A percentile compares a stretch with the other conserved stretches of the same genome.
Conservation (phyloP, 2,888 invertebrate species). For the Bembecia ichneumoniformis region DNA sequence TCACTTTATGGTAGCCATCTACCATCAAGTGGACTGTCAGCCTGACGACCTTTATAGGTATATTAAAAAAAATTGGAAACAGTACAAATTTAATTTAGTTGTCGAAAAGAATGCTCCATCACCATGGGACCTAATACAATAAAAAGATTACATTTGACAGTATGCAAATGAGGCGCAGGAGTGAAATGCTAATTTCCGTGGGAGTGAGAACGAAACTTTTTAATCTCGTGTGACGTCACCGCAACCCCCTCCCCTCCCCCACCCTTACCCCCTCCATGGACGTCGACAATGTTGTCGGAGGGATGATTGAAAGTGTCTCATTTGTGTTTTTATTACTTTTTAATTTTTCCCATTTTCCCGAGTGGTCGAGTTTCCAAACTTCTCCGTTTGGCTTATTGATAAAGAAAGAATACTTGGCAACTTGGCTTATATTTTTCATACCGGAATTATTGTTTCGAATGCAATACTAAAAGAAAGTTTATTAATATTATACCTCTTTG, state of each 20-base stretch:
- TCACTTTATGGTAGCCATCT: too few species aligned
- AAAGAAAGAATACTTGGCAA: too few species aligned
- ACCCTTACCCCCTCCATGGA: slow-evolving; percentile 17
- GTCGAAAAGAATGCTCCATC: neutral
- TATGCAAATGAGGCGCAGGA: slow-evolving; percentile 58
- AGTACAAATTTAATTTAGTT: neutral
- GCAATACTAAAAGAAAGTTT: too few species aligned
- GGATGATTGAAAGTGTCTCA: slow-evolving; percentile 69
- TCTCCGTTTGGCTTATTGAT: neutral
- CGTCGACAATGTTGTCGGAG: slow-evolving; percentile 41
- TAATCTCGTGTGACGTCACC: slow-evolving; percentile 69
- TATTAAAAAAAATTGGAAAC: too few species aligned
- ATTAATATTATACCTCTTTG: too few species aligned
- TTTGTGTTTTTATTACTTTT: slow-evolving; percentile 72
- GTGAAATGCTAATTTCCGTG: slow-evolving; percentile 70
- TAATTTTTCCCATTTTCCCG: slow-evolving; percentile 63
- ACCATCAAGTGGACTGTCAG: too few species aligned
- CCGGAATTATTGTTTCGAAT: too few species aligned
- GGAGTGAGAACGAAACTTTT: slow-evolving; percentile 67
- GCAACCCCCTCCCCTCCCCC: slow-evolving; percentile 14
- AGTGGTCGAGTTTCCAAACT: slow-evolving; percentile 29
- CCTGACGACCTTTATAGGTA: too few species aligned
- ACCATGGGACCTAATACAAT: slow-evolving; percentile 3
- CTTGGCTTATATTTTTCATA: too few species aligned
- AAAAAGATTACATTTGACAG: slow-evolving; percentile 40